A percentile compares a stretch with the other conserved stretches of the same genome.
Conservation (phyloP, 2,797 vertebrate species). For the Anguilla obscura region DNA sequence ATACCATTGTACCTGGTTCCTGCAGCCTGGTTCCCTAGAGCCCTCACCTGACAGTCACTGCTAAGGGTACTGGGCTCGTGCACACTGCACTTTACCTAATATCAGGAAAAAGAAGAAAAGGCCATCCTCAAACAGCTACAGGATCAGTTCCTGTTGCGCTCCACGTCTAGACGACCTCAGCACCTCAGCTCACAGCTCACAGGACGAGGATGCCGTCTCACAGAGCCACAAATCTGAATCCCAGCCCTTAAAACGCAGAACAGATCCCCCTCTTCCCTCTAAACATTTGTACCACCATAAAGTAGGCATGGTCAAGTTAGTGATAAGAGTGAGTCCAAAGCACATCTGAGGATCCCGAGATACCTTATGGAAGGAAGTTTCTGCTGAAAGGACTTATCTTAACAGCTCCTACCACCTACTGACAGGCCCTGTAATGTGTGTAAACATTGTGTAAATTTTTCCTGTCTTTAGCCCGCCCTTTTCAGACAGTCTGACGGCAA, state of each 20-base stretch:
- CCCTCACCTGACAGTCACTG: conserved; percentile 27
- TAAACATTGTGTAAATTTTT: conserved; percentile 1
- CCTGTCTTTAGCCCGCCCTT: conserved; percentile 43
- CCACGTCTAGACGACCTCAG: conserved; percentile 54
- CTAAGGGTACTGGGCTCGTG: conserved; percentile 34
- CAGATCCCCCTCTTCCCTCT: conserved; percentile 53
- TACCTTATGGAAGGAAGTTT: conserved; percentile 52
- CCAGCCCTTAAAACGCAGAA: conserved; percentile 56
- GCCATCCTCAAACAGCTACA: conserved; percentile 5
- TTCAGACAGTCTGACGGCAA: conserved; percentile 47
- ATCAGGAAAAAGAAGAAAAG: background rate
- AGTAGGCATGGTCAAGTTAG: conserved; percentile 47
- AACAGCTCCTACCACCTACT: conserved; percentile 60
- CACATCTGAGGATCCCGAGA: conserved; percentile 46
- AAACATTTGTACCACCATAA: conserved; percentile 28
- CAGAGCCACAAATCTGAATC: conserved; percentile 60
- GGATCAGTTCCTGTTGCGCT: conserved; percentile 33
- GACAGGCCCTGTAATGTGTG: conserved; percentile 45
- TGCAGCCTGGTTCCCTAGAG: background rate
- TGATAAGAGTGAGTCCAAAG: conserved; percentile 64
- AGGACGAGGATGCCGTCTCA: conserved; percentile 33
- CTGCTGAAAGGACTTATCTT: conserved; percentile 50
- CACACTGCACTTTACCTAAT: conserved; percentile 19
- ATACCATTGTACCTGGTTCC: background rate
- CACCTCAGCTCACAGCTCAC: conserved; percentile 42